Percentiles rank a stretch among this genome's conserved stretches.
Conservation (phyloP, 1,140 invertebrate genomes). For the Papilio polyxenes region DNA sequence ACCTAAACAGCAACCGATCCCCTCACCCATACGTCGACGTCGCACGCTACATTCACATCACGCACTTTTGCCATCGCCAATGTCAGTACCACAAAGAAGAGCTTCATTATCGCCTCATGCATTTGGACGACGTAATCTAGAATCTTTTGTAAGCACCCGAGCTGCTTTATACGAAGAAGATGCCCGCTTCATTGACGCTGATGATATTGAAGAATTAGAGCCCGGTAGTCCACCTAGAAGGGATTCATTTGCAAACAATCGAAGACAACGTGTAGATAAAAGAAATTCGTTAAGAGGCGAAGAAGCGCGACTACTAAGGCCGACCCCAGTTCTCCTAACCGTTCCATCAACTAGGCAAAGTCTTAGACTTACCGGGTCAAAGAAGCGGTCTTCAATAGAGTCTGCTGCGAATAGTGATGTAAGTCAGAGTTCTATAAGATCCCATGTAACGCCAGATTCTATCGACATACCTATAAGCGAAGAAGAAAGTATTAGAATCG, state of each 20-base stretch:
- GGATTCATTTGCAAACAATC: conserved; percentile 70
- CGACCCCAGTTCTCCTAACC: conserved; percentile 62
- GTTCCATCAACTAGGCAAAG: conserved; percentile 67
- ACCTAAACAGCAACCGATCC: conserved; percentile 74
- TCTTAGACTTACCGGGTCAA: conserved; percentile 55
- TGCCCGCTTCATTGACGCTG: conserved; percentile 78
- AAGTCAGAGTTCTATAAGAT: conserved; percentile 54
- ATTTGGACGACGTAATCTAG: conserved; percentile 74
- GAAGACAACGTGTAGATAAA: conserved; percentile 70
- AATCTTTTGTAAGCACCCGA: conserved; percentile 70
- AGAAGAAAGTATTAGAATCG: conserved; percentile 77
- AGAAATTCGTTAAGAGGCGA: conserved; percentile 71
- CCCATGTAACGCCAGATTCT: conserved; percentile 54
- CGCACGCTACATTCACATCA: conserved; percentile 75
- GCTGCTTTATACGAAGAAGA: conserved; percentile 78
- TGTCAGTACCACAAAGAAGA: conserved; percentile 59
- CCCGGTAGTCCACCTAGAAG: conserved; percentile 66
- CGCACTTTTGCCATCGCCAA: conserved; percentile 65
- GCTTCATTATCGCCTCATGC: conserved; percentile 74
- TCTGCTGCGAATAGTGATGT: conserved; percentile 59
- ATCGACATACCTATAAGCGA: conserved; percentile 64
- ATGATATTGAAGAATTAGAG: conserved; percentile 74
- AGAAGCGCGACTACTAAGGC: conserved; percentile 69
- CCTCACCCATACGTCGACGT: conserved; percentile 69
- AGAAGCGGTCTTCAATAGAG: conserved; percentile 65